Evolutionary conservation across 2,888 invertebrate species (phyloP).

Genomic region (Lacanobia wlatinum): DNA sequence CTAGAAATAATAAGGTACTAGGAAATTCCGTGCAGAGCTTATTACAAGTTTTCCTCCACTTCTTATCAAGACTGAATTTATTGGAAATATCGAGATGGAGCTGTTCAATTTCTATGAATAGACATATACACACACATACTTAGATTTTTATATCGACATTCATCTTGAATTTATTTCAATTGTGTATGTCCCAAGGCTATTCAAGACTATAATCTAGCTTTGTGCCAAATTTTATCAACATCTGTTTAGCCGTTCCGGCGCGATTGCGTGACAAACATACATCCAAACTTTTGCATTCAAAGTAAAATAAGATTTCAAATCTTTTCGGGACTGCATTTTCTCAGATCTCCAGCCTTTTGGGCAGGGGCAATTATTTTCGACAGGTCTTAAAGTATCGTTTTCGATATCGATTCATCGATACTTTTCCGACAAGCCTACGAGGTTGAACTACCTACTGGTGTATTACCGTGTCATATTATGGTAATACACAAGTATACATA

Average conservation of each 20-base stretch:
- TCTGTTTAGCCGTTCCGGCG: too few species aligned
- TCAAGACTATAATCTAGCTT: too few species aligned
- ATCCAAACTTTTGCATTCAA: too few species aligned
- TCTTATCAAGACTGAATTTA: background rate
- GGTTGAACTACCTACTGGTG: background rate
- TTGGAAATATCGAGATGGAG: constrained; percentile 11
- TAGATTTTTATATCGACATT: background rate
- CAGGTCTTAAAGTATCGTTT: background rate
- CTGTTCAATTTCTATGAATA: background rate
- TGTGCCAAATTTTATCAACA: too few species aligned
- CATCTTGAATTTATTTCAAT: background rate
- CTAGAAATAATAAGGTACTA: constrained; percentile 16
- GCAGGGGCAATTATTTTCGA: background rate
- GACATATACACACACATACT: too few species aligned
- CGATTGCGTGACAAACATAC: too few species aligned
- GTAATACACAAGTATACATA: constrained; percentile 18
- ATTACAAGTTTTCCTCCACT: background rate
- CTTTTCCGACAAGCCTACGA: background rate
- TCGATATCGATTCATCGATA: background rate
- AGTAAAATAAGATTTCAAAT: too few species aligned
- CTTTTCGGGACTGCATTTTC: background rate
- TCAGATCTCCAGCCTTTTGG: background rate
- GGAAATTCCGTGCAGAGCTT: constrained; percentile 10
- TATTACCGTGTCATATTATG: constrained; percentile 4
- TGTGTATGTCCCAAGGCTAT: background rate